Conservation (phyloP, 64 coral and sea anemone species). For the Trachythela sp. region DNA sequence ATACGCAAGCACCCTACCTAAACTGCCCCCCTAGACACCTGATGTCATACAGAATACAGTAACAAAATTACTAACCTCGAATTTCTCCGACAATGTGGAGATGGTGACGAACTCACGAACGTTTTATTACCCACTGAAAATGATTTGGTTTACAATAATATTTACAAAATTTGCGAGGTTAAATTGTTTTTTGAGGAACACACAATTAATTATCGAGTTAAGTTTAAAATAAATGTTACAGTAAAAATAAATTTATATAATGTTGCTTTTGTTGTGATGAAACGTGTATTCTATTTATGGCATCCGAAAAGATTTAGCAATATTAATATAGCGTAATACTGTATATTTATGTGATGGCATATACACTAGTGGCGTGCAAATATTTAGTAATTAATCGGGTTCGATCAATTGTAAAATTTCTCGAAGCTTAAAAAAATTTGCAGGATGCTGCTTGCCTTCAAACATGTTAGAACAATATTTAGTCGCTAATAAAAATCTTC, state of each 20-base stretch:
- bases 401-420: not conserved
- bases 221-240: too few species aligned
- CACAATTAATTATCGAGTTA: too few species aligned
- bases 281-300: not conserved
- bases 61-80: constrained; percentile 25
- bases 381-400: not conserved
- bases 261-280: too few species aligned
- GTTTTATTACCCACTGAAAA: too few species aligned
- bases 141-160: too few species aligned
- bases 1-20: not conserved
- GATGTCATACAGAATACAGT: not conserved
- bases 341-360: not conserved
- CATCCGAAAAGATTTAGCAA: not conserved
- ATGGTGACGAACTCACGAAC: too few species aligned
- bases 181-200: not conserved
- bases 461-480: not conserved
- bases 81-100: too few species aligned
- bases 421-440: not conserved
- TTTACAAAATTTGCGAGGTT: too few species aligned
- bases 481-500: not conserved
- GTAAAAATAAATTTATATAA: too few species aligned
- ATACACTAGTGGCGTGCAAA: too few species aligned
- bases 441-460: not conserved
- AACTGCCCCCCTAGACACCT: not conserved
- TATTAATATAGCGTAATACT: not conserved